Base-by-base conservation (phyloP, 2,888 invertebrate species). In the Portevinia maculata region DNA sequence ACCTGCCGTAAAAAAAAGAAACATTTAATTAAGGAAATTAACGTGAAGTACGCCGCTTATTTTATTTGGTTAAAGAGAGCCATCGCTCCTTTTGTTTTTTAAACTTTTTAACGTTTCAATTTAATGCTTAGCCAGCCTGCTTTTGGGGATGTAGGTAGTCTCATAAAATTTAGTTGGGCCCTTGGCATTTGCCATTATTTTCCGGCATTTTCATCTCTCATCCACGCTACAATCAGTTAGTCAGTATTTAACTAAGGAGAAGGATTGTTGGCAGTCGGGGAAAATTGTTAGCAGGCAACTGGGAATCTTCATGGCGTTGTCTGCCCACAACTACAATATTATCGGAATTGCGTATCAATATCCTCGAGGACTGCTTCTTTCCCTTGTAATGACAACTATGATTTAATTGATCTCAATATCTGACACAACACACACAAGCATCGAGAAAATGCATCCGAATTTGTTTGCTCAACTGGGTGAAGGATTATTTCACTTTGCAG, bases 381-480 rank as follows among this genome's bases (percentile, higher is more conserved):
- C 15, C n/a, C 30, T 21, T 39, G 19, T 59, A 48, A 59, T 39
- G 48, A 48, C 57, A 48, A 59, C 50, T 50, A 50, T 30, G 9
- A 59, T 50, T 48, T 39, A 50, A 69, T 15, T 24, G 48, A 59
- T 59, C 48, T 46, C 57, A 39, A 37, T 57, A 21, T 50, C 39
- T 21, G 48, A 48, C 21, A 11, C 13, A 28, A 50, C 8, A n/a
- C n/a, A 30, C 7, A 19, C 30, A 64, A 11, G 34, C 37, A 28
- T 37, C n/a, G 24, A 44, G 64, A 28, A 39, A n/a, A 50, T 41
- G 65, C 52, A 65, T 65, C 19, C 6, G 32, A 32, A 41, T 32
- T 67, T 53, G 44, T 53, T 67, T 53, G 44, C 24, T 67, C 32
- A 67, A 21, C 21, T 53, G 52, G 44, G 39, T 53, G 65, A 53